Evolutionary conservation across 2,113 vertebrate species (phyloP).

Genomic region (Triplophysa dalaica): DNA sequence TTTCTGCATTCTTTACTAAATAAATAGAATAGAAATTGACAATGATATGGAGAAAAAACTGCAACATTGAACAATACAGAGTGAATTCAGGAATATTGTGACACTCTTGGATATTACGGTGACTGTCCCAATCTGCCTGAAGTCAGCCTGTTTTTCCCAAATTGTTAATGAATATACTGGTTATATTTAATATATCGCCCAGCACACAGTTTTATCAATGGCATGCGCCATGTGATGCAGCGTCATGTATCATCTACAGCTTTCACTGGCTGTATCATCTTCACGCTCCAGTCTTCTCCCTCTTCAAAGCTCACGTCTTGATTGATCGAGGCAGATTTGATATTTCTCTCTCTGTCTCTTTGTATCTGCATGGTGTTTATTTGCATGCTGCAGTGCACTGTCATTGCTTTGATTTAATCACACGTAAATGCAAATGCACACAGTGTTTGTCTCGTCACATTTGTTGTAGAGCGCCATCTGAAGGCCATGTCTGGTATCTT

Average conservation of each 20-base stretch:
- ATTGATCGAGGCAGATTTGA: background rate
- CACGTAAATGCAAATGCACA: background rate
- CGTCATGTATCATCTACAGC: constrained; percentile 9
- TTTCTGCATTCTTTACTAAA: too few species aligned
- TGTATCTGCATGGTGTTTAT: constrained; percentile 70
- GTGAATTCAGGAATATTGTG: too few species aligned
- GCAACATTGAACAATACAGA: too few species aligned
- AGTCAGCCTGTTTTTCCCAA: too few species aligned
- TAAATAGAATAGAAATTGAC: too few species aligned
- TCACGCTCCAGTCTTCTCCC: background rate
- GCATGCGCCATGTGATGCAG: constrained; percentile 14
- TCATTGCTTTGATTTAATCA: constrained; percentile 22
- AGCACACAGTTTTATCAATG: background rate
- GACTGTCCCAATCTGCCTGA: too few species aligned
- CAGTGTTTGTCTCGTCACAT: constrained; percentile 48
- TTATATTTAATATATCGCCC: background rate
- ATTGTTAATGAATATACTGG: too few species aligned
- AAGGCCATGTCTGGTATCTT: constrained; percentile 59
- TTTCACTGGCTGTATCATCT: background rate
- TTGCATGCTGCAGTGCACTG: constrained; percentile 59
- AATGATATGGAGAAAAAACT: too few species aligned
- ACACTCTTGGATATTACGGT: too few species aligned
- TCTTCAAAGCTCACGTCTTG: background rate
- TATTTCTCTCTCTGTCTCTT: constrained; percentile 20
- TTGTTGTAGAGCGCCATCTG: constrained; percentile 43